Evolutionary conservation across 2,797 vertebrate genomes (phyloP).

Genomic region (Pachyuromys duprasi): DNA sequence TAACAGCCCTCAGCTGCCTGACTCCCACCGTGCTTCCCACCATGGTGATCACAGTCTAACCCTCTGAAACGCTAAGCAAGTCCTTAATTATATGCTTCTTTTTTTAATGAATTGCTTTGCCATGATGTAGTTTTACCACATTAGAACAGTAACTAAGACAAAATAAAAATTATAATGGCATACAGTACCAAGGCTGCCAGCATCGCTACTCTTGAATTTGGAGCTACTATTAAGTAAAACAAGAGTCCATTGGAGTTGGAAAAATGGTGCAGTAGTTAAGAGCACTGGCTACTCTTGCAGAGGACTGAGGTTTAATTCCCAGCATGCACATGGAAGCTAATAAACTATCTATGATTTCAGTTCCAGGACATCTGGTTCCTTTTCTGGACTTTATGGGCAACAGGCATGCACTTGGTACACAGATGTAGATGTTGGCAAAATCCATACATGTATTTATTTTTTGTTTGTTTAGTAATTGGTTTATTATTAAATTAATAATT

Average conservation of each 20-base stretch:
- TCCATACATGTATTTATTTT: neutral
- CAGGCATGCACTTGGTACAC: neutral
- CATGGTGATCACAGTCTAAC: neutral
- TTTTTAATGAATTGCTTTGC: neutral
- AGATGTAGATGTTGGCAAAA: neutral
- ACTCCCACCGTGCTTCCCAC: neutral
- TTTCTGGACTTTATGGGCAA: neutral
- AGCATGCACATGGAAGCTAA: neutral
- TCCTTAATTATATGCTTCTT: neutral
- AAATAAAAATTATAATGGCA: neutral
- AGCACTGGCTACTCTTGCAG: neutral
- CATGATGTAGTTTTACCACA: neutral
- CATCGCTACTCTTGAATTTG: neutral
- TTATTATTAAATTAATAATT: neutral
- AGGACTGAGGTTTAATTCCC: neutral
- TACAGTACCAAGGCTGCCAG: neutral
- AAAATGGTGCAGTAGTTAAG: neutral
- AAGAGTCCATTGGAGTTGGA: neutral
- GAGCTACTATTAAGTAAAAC: neutral
- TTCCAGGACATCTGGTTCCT: neutral
- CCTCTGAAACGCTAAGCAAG: neutral
- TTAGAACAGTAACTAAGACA: neutral
- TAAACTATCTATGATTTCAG: neutral
- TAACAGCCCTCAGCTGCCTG: neutral
- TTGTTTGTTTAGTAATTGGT: neutral